Evolutionary conservation across 2,888 invertebrate species (phyloP).

Genomic region (Philereme vetulata): DNA sequence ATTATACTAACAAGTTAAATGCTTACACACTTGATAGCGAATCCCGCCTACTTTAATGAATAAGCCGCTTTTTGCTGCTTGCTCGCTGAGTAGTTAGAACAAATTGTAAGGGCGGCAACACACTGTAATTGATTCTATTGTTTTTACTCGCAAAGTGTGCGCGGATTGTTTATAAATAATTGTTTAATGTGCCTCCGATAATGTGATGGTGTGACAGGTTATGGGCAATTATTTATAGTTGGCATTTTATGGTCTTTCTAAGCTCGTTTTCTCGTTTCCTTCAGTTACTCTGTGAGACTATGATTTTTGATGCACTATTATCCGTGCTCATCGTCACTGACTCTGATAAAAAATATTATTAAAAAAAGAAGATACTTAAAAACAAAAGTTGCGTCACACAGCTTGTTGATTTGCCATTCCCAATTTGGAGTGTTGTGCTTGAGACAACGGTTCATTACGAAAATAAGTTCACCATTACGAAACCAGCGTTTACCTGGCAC

Average conservation of each 20-base stretch:
- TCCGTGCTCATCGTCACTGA: not conserved
- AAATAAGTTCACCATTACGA: conserved; percentile 3
- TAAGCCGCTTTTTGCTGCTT: conserved; percentile 31
- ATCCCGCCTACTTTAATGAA: conserved; percentile 36
- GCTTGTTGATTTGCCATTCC: too few species aligned
- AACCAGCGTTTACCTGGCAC: conserved; percentile 23
- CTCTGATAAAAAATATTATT: not conserved
- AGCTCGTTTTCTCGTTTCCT: not conserved
- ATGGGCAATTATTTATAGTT: conserved; percentile 23
- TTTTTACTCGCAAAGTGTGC: conserved; percentile 36
- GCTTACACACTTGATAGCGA: conserved; percentile 30
- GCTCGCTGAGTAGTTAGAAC: conserved; percentile 28
- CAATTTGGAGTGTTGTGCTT: too few species aligned
- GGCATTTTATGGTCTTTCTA: conserved; percentile 14
- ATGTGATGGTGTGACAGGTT: conserved; percentile 31
- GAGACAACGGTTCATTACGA: too few species aligned
- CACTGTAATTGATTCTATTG: conserved; percentile 39
- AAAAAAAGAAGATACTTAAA: not conserved
- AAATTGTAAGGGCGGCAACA: conserved; percentile 42
- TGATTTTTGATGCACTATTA: conserved; percentile 2
- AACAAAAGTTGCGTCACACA: too few species aligned
- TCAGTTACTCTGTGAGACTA: not conserved
- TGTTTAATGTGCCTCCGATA: conserved; percentile 38
- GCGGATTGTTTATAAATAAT: conserved; percentile 38
- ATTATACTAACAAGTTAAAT: conserved; percentile 32